Evolutionary conservation across 1,140 invertebrate species (phyloP), one percentile per base, ranked within the genome.

Genomic region (Galleria mellonella): DNA sequence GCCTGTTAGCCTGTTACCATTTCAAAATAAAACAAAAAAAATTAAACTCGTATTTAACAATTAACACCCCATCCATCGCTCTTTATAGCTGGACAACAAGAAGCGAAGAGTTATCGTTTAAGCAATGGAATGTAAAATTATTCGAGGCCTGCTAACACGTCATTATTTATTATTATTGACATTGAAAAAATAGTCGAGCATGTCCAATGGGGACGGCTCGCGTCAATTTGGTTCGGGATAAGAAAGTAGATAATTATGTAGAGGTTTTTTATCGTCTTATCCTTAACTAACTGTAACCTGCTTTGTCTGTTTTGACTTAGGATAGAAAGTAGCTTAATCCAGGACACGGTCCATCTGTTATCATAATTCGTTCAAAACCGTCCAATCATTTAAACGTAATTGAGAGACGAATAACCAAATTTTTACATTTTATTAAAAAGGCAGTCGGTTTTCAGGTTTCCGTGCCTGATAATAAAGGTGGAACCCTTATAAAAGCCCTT

Each of bases 221-320:
- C 70, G 62, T 68, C 65, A 64, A 77, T 74, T 72, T 70, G 55
- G 62, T 50, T 23, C 45, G 63, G 57, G 64, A 62, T 69, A 57
- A 66, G 63, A 69, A 71, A 49, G 56, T 53, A 51, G 59, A 65
- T 68, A 65, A 69, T 62, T 67, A 47, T 59, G 58, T 51, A 48
- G 51, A 55, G 6, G 6, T 23, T 2, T 23, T 23, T 23, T 3
- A 23, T 3, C 17, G 17, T 23, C 17, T 23, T 3, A 23, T 23
- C 17, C 15, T 8, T 12, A 12, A 35, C 14, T 35, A 35, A 14
- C 13, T 13, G 33, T 13, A 35, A 35, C n/a, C n/a, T n/a, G n/a
- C n/a, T n/a, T n/a, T n/a, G n/a, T n/a, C n/a, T n/a, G n/a, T n/a
- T n/a, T n/a, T n/a, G n/a, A n/a, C n/a, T n/a, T n/a, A n/a, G n/a